A percentile compares a stretch with the other conserved stretches of the same genome.
phyloP scores from a whole-genome alignment of 2,113 vertebrate genomes.

The Mesoclemmys tuberculata region DNA sequence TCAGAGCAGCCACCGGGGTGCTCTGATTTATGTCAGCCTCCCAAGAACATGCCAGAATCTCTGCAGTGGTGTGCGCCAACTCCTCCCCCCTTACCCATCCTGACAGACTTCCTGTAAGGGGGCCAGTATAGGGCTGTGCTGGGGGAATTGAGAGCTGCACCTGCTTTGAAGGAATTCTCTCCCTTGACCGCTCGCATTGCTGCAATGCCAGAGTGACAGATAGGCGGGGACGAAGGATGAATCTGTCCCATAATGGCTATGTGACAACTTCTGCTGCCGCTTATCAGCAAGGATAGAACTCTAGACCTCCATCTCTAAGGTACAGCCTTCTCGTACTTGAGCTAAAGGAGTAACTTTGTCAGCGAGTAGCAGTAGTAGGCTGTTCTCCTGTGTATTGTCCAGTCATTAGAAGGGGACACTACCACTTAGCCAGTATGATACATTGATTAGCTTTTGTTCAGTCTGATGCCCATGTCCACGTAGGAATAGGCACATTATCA shows the following conservation, averaged over 20 bases:
- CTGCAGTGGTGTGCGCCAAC: background rate
- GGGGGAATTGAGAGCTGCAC: rapidly evolving
- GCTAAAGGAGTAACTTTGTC: background rate
- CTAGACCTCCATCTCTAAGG: rapidly evolving
- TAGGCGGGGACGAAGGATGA: background rate
- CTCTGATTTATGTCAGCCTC: background rate
- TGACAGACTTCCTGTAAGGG: rapidly evolving
- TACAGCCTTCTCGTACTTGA: rapidly evolving
- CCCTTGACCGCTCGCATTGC: background rate
- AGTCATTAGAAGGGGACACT: background rate
- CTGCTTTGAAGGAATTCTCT: background rate
- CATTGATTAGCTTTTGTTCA: rapidly evolving
- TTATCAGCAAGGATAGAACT: background rate
- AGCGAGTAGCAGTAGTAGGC: background rate
- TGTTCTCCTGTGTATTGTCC: background rate
- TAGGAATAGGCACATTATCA: background rate
- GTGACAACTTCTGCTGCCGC: background rate
- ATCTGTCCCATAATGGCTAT: too few species aligned
- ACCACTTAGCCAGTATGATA: rapidly evolving
- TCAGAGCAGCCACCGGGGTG: rapidly evolving
- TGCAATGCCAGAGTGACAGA: background rate
- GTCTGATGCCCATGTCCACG: rapidly evolving
- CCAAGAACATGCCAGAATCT: background rate
- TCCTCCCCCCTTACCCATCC: background rate
- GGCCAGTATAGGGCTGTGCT: rapidly evolving